phyloP scores from a whole-genome alignment of 2,888 invertebrate genomes.

The Dicycla oo region DNA sequence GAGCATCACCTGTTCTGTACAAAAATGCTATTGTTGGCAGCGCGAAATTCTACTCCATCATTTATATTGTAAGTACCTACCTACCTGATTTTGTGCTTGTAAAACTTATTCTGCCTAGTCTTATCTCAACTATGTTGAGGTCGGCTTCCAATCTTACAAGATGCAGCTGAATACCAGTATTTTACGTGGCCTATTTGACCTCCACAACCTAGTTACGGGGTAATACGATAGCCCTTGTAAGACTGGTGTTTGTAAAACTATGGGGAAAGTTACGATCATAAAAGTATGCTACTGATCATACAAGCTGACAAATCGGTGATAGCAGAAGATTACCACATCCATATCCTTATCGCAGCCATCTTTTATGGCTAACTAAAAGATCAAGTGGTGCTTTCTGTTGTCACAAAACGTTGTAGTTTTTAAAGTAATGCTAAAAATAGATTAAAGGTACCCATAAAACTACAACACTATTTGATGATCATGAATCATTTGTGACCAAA shows the following conservation, averaged over 20 bases:
- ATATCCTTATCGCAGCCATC: not conserved
- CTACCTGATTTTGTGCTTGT: not conserved
- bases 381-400: no score
- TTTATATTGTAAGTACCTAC: slow-evolving; percentile 80
- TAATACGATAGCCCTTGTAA: no score
- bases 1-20: slow-evolving; percentile 69
- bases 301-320: not conserved
- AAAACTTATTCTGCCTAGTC: not conserved
- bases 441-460: not conserved
- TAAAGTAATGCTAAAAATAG: no score
- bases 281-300: no score
- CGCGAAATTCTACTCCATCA: slow-evolving; percentile 83
- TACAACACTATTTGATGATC: not conserved
- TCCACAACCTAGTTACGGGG: not conserved
- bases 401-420: no score
- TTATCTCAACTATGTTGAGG: not conserved
- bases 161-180: not conserved
- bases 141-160: not conserved
- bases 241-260: no score
- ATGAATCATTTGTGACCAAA: not conserved
- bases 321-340: not conserved
- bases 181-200: not conserved
- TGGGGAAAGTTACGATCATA: no score
- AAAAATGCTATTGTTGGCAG: slow-evolving; percentile 80
- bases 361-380: not conserved